phyloP scores from a whole-genome alignment of 2,888 invertebrate species.

The Euzetes globulus region DNA sequence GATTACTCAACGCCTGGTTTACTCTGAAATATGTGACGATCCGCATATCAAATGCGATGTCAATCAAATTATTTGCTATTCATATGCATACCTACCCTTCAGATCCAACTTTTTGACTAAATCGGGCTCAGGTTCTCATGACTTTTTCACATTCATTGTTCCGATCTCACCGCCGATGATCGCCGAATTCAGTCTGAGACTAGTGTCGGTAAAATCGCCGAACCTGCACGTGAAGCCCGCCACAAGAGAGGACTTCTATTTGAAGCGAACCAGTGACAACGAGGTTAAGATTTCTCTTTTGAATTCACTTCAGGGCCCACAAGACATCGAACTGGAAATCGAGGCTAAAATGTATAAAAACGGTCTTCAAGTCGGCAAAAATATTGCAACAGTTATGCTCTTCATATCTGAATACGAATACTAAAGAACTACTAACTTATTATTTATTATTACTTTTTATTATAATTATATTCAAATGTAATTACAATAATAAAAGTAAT shows the following conservation, averaged over 20 bases:
- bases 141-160: slow-evolving; percentile 35
- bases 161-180: slow-evolving; percentile 33
- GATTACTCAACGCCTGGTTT: slow-evolving; percentile 25
- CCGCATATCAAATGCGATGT: slow-evolving; percentile 29
- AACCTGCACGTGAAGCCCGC: slow-evolving; percentile 26
- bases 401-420: slow-evolving; percentile 36
- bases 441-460: slow-evolving; percentile 25
- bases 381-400: slow-evolving; percentile 32
- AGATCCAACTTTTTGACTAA: slow-evolving; percentile 25
- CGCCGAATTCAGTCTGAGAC: slow-evolving; percentile 30
- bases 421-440: slow-evolving; percentile 23
- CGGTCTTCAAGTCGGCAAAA: slow-evolving; percentile 34
- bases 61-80: slow-evolving; percentile 33
- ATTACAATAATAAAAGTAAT: slow-evolving; percentile 11
- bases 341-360: slow-evolving; percentile 36
- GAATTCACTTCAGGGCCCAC: slow-evolving; percentile 31
- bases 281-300: slow-evolving; percentile 29
- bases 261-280: slow-evolving; percentile 31
- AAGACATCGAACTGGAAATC: slow-evolving; percentile 35
- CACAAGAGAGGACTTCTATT: slow-evolving; percentile 23
- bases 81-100: slow-evolving; percentile 34
- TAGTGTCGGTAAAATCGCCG: slow-evolving; percentile 34
- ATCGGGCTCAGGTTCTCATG: slow-evolving; percentile 25
- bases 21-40: slow-evolving; percentile 35
- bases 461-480: neutral